Base-by-base conservation (phyloP, 92 coral and sea anemone genomes). In the Porites cylindrica region DNA sequence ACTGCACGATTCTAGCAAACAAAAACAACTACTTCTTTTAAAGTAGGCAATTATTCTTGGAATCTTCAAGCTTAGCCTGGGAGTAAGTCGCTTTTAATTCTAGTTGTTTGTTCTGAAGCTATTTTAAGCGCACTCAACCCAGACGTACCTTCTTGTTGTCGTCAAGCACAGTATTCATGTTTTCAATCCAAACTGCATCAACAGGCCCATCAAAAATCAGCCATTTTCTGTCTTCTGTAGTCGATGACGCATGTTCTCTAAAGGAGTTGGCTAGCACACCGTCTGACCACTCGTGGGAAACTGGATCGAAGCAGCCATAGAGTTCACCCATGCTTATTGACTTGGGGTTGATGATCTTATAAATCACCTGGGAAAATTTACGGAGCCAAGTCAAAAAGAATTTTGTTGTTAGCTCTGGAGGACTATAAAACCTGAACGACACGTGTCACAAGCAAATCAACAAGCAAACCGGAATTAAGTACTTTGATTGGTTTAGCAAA, bases 181-280 rank as follows among this genome's bases (percentile, higher is more conserved):
- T 96, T 59, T 96, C 99, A 70, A 96, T 96, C 99, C 99, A 96
- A 58, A 96, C 99, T 19, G 99, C 99, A 79, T 96, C 99, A 6
- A 96, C 99, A 9, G 99, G 99, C 9, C 99, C 99, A 77, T 96
- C 99, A 64, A 96, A 96, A 78, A 96, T 73, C 86, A 96, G 72
- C 99, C 99, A 96, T 80, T 96, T 96, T 16, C 99, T 90, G 59
- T 96, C 99, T 10, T 96, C 98, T 26, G 98, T 86, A 23, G 98
- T 94, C 14, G 99, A 96, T 65, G 98, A 91, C 70, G 99, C 99
- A 52, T 92, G 92, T 51, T 96, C 99, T 80, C 99, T 92, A 88
- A 96, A 96, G 17, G 98, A 93, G 93, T 96, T 96, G 11, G 99
- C 98, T 16, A 96, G 80, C 43, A 96, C 99, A 16, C 99, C 99